phyloP scores from a whole-genome alignment of 2,797 vertebrate genomes.

The Leucoraja ocellata region DNA sequence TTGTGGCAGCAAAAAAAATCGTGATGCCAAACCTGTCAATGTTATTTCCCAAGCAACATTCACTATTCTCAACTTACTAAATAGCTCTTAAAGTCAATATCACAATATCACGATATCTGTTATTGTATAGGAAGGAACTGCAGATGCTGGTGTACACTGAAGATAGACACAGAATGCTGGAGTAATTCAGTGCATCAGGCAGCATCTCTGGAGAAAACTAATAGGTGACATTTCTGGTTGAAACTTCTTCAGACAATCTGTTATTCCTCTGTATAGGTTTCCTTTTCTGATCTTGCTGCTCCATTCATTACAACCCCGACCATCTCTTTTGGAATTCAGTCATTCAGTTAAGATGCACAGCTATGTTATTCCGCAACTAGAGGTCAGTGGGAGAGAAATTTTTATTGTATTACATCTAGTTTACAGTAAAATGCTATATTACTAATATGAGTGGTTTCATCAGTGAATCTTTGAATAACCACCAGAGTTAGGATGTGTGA shows the following conservation, averaged over 20 bases:
- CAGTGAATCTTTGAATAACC: neutral
- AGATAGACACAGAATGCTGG: too few species aligned
- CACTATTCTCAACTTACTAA: neutral
- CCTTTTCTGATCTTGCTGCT: too few species aligned
- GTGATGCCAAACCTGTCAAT: neutral
- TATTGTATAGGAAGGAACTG: too few species aligned
- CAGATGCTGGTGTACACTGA: too few species aligned
- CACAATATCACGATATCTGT: neutral
- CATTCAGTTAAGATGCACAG: neutral
- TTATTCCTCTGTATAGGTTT: neutral
- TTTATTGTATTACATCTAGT: neutral
- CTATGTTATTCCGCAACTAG: neutral
- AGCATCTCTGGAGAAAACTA: too few species aligned
- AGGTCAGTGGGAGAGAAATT: neutral
- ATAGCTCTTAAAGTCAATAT: neutral
- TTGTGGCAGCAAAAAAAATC: neutral
- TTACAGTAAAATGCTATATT: neutral
- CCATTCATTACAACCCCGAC: too few species aligned
- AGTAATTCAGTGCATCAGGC: too few species aligned
- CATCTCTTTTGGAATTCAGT: too few species aligned
- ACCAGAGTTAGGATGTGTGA: neutral
- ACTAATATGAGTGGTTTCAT: neutral
- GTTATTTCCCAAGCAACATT: neutral
- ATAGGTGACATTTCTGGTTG: too few species aligned
- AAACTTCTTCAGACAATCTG: neutral